These are phyloP conservation scores for Leguminivora glycinivorella DNA, from an alignment of 1,140 invertebrate species.

Conservation along the genomic window DNA sequence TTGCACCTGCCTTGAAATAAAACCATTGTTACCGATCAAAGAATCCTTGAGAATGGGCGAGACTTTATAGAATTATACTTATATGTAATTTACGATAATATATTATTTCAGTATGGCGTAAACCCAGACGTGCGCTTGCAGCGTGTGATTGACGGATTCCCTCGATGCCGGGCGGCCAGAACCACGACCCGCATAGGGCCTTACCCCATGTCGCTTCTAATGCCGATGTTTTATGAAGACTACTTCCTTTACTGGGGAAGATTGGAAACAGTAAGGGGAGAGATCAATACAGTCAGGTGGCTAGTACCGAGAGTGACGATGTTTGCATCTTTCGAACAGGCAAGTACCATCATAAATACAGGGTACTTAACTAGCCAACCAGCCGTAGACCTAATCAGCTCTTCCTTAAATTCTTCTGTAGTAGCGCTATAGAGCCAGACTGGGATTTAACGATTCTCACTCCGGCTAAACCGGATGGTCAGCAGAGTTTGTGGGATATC, in stretches of 20 bases:
- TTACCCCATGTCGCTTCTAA: constrained; percentile 72
- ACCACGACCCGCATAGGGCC: constrained; percentile 75
- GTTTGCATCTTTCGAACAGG: constrained; percentile 63
- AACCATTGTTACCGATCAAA: no score
- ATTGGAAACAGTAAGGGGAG: constrained; percentile 47
- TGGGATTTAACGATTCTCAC: no score
- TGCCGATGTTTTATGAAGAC: constrained; percentile 79
- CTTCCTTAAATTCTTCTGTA: no score
- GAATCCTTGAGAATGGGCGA: no score
- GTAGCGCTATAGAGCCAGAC: no score
- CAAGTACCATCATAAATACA: constrained; percentile 28
- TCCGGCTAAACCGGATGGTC: no score
- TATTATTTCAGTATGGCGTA: constrained; percentile 74
- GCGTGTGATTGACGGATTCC: constrained; percentile 75
- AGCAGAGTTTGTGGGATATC: no score
- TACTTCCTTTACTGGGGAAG: constrained; percentile 87
- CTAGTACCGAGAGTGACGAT: constrained; percentile 55
- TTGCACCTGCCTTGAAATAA: no score
- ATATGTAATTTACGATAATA: neutral
- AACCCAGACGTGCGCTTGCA: constrained; percentile 73
- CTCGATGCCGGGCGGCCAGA: constrained; percentile 73
- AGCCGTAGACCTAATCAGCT: no score
- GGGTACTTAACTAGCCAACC: no score
- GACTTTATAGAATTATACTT: no score
- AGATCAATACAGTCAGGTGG: constrained; percentile 55